Conservation (phyloP, 2,888 invertebrate species). For the Metallyticus violacea region DNA sequence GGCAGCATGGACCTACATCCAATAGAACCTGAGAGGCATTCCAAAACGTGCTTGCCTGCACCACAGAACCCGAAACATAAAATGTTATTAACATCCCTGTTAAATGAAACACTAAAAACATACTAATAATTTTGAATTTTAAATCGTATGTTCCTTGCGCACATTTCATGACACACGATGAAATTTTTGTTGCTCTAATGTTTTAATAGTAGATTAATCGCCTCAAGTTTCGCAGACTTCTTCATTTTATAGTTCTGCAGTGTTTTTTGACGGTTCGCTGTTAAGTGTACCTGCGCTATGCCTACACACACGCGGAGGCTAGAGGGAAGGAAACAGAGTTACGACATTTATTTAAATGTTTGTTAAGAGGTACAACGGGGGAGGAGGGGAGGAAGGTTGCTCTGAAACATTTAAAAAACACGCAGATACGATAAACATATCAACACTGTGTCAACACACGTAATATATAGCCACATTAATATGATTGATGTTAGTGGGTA, state of each 20-base stretch:
- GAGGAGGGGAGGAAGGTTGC: not conserved
- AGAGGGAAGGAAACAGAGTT: not conserved
- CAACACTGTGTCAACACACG: not conserved
- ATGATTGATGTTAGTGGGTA: not conserved
- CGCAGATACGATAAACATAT: slow-evolving; percentile 13
- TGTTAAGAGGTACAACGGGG: not conserved
- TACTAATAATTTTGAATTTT: too few relatives aligned
- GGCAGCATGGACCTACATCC: too few relatives aligned
- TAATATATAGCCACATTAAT: slow-evolving; percentile 3
- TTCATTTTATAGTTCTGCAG: not conserved
- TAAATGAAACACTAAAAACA: too few relatives aligned
- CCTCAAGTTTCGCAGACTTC: not conserved
- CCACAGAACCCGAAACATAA: too few relatives aligned
- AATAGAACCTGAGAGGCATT: too few relatives aligned
- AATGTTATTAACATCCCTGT: too few relatives aligned
- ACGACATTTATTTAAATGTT: not conserved
- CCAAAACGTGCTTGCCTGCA: too few relatives aligned
- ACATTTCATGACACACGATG: too few relatives aligned
- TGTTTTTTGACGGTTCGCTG: not conserved
- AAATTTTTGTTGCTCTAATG: too few relatives aligned
- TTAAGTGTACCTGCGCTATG: not conserved
- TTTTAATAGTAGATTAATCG: too few relatives aligned
- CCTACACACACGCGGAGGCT: not conserved
- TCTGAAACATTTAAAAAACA: not conserved
- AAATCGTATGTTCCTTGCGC: too few relatives aligned